These are phyloP conservation scores for Lordiphosa mommai DNA, from an alignment of 1,140 invertebrate genomes.

Conservation along the genomic window DNA sequence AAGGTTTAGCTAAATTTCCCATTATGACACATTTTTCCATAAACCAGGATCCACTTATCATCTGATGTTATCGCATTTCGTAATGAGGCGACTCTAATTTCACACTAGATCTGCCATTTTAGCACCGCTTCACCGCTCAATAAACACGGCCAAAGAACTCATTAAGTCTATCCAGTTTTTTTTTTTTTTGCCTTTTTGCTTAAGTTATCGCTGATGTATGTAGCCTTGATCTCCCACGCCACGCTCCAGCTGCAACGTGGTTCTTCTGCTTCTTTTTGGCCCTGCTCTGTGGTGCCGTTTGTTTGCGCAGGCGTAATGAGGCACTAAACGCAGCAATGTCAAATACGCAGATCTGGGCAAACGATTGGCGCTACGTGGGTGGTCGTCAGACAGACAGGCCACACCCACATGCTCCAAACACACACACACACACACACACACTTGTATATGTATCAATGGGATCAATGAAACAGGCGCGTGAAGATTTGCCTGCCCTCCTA, in stretches of 20 bases:
- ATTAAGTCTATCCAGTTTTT: conserved; percentile 34
- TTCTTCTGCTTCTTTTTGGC: conserved; percentile 1
- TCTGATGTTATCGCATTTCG: neutral
- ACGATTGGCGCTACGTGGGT: conserved; percentile 67
- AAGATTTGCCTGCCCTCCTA: conserved; percentile 49
- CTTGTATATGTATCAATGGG: conserved; percentile 14
- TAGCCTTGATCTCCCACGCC: conserved; percentile 30
- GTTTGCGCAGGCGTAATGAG: conserved; percentile 72
- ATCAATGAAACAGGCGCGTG: neutral
- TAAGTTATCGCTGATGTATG: conserved; percentile 32
- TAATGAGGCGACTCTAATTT: conserved; percentile 35
- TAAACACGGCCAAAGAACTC: conserved; percentile 26
- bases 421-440: neutral
- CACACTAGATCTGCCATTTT: neutral
- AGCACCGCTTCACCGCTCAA: conserved; percentile 18
- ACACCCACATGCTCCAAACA: conserved; percentile 21
- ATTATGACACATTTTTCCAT: too few relatives aligned
- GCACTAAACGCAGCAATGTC: conserved; percentile 57
- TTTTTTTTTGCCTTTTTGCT: conserved; percentile 9
- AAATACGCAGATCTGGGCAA: conserved; percentile 63
- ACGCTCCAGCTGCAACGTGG: neutral
- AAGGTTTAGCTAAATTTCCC: too few relatives aligned
- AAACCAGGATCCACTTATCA: neutral
- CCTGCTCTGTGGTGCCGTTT: conserved; percentile 11
- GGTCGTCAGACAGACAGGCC: conserved; percentile 28